Conservation (phyloP, 2,113 vertebrate species). For the Calyptommatus sinebrachiatus region DNA sequence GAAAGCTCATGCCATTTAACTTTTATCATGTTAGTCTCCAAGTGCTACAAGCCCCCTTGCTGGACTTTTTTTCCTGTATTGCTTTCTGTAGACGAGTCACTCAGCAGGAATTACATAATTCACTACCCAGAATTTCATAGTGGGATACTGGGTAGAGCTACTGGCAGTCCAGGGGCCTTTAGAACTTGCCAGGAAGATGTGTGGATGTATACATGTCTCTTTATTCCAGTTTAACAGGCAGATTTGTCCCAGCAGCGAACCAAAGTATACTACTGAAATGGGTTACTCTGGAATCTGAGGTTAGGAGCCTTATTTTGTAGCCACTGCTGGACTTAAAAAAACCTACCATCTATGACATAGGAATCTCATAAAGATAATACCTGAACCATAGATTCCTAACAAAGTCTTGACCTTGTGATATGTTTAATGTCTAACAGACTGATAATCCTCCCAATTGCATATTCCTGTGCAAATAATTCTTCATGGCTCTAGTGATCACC, state of each 20-base stretch:
- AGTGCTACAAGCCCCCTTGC: not conserved
- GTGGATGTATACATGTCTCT: no score
- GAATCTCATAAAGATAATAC: conserved; percentile 5
- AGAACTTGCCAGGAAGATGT: no score
- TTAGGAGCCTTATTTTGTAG: no score
- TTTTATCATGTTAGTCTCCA: no score
- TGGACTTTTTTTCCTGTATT: not conserved
- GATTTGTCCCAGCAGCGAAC: no score
- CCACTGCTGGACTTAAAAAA: not conserved
- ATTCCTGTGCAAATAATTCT: conserved; percentile 32
- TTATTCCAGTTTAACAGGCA: no score
- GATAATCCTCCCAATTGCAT: not conserved
- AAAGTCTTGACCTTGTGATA: not conserved
- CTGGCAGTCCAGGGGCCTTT: no score
- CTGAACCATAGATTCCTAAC: fast-evolving
- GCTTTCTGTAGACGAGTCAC: not conserved
- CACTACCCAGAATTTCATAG: no score
- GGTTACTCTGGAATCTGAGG: no score
- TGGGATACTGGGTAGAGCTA: no score
- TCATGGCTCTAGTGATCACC: conserved; percentile 27
- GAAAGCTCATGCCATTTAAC: no score
- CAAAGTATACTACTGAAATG: no score
- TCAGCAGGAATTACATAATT: not conserved
- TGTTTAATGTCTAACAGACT: not conserved
- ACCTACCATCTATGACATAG: not conserved